Percentiles rank a stretch among this genome's conserved stretches.
These are phyloP conservation scores for Pygathrix nemaeus DNA, from an alignment of 2,113 vertebrate species.

Conservation along the genomic window DNA sequence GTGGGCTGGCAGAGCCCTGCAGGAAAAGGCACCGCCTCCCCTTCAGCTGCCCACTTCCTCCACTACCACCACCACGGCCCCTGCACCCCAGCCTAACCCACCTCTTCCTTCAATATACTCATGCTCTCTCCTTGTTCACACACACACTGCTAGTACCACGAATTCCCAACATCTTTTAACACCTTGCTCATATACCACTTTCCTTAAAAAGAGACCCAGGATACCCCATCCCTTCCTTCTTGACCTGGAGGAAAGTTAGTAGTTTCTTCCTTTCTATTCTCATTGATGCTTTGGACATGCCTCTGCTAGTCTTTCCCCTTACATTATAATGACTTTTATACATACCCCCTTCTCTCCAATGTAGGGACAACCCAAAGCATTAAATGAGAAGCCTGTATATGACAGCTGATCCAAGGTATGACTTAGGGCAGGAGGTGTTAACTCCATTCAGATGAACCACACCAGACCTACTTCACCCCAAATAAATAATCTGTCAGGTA, in stretches of 20 bases:
- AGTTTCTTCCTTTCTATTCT: background rate
- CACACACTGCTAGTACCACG: background rate
- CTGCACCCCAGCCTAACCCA: background rate
- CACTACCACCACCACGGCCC: background rate
- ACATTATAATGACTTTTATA: background rate
- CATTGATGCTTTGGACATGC: background rate
- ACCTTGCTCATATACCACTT: background rate
- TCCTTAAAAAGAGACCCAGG: constrained; percentile 1
- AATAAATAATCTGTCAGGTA: constrained; percentile 14
- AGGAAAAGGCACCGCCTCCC: background rate
- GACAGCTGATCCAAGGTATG: background rate
- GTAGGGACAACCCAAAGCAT: background rate
- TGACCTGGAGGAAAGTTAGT: background rate
- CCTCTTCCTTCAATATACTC: background rate
- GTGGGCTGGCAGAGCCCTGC: background rate
- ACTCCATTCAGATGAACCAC: background rate
- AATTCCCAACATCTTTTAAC: background rate
- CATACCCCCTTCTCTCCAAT: background rate
- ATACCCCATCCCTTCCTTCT: background rate
- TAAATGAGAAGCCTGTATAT: background rate
- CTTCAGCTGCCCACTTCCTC: background rate
- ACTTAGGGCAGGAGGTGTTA: background rate
- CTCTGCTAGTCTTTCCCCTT: background rate
- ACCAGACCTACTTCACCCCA: background rate
- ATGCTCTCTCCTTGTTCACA: background rate